Conservation (phyloP, 2,113 vertebrate genomes). For the Bagarius yarrelli region DNA sequence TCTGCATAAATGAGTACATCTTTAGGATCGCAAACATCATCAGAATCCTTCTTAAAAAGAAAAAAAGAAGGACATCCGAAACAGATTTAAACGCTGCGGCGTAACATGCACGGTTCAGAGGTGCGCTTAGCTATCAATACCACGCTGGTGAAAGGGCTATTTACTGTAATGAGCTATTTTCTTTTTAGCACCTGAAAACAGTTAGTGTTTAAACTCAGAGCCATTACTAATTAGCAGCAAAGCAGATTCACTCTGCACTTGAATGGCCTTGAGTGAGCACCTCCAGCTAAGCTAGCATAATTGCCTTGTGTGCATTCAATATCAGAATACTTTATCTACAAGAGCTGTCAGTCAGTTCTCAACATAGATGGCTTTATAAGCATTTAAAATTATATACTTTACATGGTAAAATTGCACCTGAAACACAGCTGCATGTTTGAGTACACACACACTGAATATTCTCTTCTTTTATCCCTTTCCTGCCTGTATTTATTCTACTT, state of each 20-base stretch:
- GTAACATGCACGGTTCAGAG: constrained; percentile 16
- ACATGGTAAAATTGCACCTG: background rate
- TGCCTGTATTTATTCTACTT: constrained; percentile 11
- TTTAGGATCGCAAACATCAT: background rate
- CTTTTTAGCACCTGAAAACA: constrained; percentile 43
- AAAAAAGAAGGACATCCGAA: background rate
- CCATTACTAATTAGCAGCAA: constrained; percentile 51
- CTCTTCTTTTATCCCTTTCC: background rate
- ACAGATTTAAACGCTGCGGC: background rate
- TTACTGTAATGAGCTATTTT: constrained; percentile 57
- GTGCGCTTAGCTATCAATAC: constrained; percentile 36
- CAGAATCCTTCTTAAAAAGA: background rate
- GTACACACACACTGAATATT: background rate
- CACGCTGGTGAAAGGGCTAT: constrained; percentile 49
- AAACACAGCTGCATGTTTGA: constrained; percentile 4
- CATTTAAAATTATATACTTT: constrained; percentile 27
- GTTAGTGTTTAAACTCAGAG: constrained; percentile 51
- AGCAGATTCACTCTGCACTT: constrained; percentile 43
- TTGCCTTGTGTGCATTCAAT: constrained; percentile 32
- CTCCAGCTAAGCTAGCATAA: constrained; percentile 38
- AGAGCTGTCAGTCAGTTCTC: constrained; percentile 28
- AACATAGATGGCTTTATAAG: constrained; percentile 32
- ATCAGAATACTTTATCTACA: constrained; percentile 26
- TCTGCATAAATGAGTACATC: background rate
- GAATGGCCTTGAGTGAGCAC: constrained; percentile 45